phyloP scores from a whole-genome alignment of 2,888 invertebrate species.

The Stenotaenia linearis region DNA sequence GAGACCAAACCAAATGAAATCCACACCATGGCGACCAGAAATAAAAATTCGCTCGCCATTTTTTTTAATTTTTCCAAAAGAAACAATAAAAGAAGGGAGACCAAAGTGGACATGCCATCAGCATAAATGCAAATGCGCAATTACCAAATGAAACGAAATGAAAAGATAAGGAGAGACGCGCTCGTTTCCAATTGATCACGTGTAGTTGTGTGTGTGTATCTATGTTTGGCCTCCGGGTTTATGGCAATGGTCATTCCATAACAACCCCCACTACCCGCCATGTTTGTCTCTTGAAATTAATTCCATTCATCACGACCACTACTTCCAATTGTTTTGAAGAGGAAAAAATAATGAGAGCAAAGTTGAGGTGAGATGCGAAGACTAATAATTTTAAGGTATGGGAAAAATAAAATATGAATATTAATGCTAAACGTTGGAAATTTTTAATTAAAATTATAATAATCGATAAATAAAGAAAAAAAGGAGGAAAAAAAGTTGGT shows the following conservation, averaged over 20 bases:
- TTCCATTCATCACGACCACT: neutral
- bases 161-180: slow-evolving; percentile 7
- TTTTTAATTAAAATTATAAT: neutral
- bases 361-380: neutral
- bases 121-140: slow-evolving; percentile 14
- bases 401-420: too few relatives aligned
- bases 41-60: neutral
- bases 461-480: neutral
- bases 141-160: slow-evolving; percentile 19
- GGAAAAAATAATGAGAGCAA: neutral
- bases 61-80: neutral
- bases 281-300: slow-evolving; percentile 14
- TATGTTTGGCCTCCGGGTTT: neutral
- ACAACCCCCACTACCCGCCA: neutral
- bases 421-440: neutral
- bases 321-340: neutral
- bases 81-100: neutral
- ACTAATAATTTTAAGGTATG: neutral
- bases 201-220: neutral
- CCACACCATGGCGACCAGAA: neutral
- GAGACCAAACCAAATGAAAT: slow-evolving; percentile 14
- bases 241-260: slow-evolving; percentile 15
- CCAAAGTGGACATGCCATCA: slow-evolving; percentile 12
- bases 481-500: too few relatives aligned
- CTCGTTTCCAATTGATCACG: slow-evolving; percentile 9